Conservation (phyloP, 1,140 invertebrate species). For the Aphis craccivora region DNA sequence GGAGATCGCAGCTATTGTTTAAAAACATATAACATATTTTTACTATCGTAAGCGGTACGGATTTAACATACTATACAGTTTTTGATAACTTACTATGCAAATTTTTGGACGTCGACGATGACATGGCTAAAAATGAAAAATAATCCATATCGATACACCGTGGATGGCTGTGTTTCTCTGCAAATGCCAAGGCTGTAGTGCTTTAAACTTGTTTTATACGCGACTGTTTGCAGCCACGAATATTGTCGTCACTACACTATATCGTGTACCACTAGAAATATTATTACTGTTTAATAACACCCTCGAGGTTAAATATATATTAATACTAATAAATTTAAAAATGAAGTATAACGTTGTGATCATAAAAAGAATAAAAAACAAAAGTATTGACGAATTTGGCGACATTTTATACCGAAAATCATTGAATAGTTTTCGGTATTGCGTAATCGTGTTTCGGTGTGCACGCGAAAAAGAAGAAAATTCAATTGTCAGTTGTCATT, state of each 20-base stretch:
- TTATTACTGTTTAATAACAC: constrained; percentile 7
- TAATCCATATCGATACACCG: neutral
- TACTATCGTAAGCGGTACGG: no score
- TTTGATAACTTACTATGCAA: neutral
- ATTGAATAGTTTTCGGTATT: neutral
- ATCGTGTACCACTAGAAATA: neutral
- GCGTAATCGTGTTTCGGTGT: neutral
- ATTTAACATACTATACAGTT: no score
- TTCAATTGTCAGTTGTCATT: neutral
- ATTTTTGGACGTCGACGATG: neutral
- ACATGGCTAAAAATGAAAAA: neutral
- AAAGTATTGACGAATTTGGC: neutral
- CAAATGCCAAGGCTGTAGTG: constrained; percentile 38
- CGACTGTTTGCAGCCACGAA: neutral
- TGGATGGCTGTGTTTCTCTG: neutral
- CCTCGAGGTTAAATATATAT: constrained; percentile 25
- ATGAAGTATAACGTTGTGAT: neutral
- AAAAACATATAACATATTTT: no score
- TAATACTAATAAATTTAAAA: neutral
- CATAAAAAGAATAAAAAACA: neutral
- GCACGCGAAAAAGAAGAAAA: neutral
- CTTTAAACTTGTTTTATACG: constrained; percentile 25
- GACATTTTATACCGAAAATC: neutral
- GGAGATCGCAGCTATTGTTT: no score
- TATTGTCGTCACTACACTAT: neutral